Evolutionary conservation across 2,797 vertebrate genomes (phyloP), one percentile per base, ranked within the genome.

Genomic region (Microctenopoma stevenorrisi): DNA sequence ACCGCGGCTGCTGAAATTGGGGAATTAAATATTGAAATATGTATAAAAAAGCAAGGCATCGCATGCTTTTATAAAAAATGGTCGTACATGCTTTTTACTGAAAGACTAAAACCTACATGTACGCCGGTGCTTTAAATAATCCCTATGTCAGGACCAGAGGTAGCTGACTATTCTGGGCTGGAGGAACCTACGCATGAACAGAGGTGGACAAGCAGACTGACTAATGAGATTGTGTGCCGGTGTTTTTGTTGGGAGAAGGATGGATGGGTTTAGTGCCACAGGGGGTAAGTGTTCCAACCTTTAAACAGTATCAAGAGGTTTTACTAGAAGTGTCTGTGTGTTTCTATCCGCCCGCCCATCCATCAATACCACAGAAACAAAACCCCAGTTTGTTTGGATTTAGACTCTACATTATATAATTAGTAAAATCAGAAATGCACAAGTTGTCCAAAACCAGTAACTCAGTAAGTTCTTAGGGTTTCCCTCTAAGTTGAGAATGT

Each of bases 201-300:
- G 49, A 64, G 62, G 16, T 5, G 1, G 40, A 80, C 65, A 81
- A 75, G 64, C 26, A 15, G 51, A 22, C 35, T 43, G 48, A 66
- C 44, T 79, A 78, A 76, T 74, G 76, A 65, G 46, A 50, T 54
- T 55, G 33, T 55, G 62, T 18, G 58, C 57, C 37, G 43, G 13
- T 43, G 42, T 5, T 52, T 33, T 52, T 64, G 51, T 46, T 43
- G 13, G 25, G 12, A 26, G n/a, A 51, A 18, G 72, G 13, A 55
- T 30, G 38, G 16, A 51, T 26, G 70, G 44, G 1, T 73, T 77
- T 53, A 65, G 38, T 18, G 53, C 9, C 58, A 26, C 0, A 0
- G 18, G 12, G 58, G 65, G 72, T 56, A 48, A 72, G 76, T 2
- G 11, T 37, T 49, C n/a, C 33, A 58, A 37, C 44, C 38, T 64